Evolutionary conservation across 2,797 vertebrate species (phyloP), one percentile per base, ranked within the genome.

Genomic region (Poecilia velifera): DNA sequence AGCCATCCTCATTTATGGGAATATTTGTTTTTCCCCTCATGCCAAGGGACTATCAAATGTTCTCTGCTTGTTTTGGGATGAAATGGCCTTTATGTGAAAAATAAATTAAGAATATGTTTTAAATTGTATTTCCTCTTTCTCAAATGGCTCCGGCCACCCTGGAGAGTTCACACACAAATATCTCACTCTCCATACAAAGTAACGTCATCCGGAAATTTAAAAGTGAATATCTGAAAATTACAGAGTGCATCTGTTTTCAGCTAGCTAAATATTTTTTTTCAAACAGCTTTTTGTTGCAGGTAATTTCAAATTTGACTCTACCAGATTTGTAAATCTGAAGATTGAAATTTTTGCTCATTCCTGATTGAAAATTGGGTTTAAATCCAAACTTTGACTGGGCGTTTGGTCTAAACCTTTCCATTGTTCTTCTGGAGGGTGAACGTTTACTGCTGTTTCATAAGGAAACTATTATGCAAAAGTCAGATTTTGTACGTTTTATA

Each of bases 141-240:
- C 74, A 80, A 84, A 85, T 73, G 59, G 80, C 46, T 20, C 72
- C 20, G 43, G 74, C 78, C 76, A 82, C 80, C 70, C 83, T 47
- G 81, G 53, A 93, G 83, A 86, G 89, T 92, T 91, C 93, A 93
- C 87, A 94, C 90, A 94, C 92, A 90, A 94, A 94, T 93, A 93
- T 90, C 90, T 89, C 86, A 85, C 82, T 84, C 59, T 76, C 84
- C 76, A 77, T 90, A 89, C 64, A 84, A 43, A 43, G 39, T n/a
- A n/a, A 25, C 22, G 0, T 43, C 39, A 43, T 70, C 10, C 10
- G 1, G 34, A 36, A 20, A 25, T 39, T n/a, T 4, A 5, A 41
- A 13, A 43, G 39, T 43, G 22, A n/a, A 43, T 43, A 14, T 70
- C 22, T 70, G 66, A 2, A 70, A 43, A 70, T n/a, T 25, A 68